Evolutionary conservation across 2,797 vertebrate genomes (phyloP).

Genomic region (Trichosurus vulpecula): DNA sequence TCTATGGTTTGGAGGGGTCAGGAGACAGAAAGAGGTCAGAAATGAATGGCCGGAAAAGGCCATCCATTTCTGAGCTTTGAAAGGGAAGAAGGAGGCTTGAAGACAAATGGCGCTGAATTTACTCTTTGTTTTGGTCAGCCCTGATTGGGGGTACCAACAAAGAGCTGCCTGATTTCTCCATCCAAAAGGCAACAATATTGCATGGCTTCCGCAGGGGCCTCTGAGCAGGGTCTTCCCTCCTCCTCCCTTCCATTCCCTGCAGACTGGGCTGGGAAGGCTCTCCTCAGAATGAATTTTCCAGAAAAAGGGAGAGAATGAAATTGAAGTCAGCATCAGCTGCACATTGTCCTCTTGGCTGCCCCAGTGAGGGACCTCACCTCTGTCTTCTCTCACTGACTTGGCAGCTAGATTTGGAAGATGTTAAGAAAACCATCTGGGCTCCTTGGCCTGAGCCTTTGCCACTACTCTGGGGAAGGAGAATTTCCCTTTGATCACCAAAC

Average conservation of each 20-base stretch:
- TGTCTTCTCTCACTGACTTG: constrained; percentile 61
- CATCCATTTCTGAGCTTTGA: neutral
- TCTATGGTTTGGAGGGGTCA: neutral
- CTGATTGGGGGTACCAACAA: neutral
- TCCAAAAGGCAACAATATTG: neutral
- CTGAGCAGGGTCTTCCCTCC: neutral
- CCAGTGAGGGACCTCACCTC: constrained; percentile 59
- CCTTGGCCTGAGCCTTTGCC: constrained; percentile 62
- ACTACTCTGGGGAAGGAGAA: constrained; percentile 57
- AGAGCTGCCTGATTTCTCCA: neutral
- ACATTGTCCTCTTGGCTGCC: constrained; percentile 54
- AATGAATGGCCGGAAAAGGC: neutral
- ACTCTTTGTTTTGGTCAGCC: neutral
- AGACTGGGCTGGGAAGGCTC: neutral
- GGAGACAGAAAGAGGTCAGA: neutral
- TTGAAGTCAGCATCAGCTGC: constrained; percentile 52
- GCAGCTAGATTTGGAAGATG: constrained; percentile 70
- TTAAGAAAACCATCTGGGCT: constrained; percentile 70
- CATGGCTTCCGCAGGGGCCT: neutral
- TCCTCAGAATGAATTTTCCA: constrained; percentile 50
- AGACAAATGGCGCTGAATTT: neutral
- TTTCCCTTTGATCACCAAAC: constrained; percentile 69
- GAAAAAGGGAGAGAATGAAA: constrained; percentile 34
- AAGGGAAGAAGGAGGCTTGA: neutral
- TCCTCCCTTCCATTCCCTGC: neutral